Evolutionary conservation across 2,113 vertebrate genomes (phyloP).

Genomic region (Sceloporus tristichus): DNA sequence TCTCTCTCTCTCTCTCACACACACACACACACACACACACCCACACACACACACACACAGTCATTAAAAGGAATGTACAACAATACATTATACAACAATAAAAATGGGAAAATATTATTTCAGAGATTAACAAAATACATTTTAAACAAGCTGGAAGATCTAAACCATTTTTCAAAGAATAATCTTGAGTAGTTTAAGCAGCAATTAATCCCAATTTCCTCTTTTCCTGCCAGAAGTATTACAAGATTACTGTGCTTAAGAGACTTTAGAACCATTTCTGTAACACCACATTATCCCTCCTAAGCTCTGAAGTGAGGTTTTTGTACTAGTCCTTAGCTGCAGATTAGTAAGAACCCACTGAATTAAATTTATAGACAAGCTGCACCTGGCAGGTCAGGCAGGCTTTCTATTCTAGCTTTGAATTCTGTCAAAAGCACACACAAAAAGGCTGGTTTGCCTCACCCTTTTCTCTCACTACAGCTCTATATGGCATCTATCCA

Average conservation of each 20-base stretch:
- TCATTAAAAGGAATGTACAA: neutral
- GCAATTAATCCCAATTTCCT: slow-evolving; percentile 32
- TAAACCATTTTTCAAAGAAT: slow-evolving; percentile 30
- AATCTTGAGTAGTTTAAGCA: slow-evolving; percentile 28
- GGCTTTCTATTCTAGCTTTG: slow-evolving; percentile 39
- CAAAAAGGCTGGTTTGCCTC: slow-evolving; percentile 66
- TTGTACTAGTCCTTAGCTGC: slow-evolving; percentile 50
- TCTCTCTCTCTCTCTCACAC: neutral
- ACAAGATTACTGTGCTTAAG: slow-evolving; percentile 13
- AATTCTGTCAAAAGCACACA: slow-evolving; percentile 77
- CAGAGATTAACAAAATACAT: neutral
- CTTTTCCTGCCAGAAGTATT: slow-evolving; percentile 16
- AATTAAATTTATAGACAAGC: slow-evolving; percentile 67
- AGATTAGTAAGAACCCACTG: slow-evolving; percentile 60
- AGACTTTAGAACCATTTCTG: slow-evolving; percentile 27
- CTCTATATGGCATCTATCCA: slow-evolving; percentile 29
- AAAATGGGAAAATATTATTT: neutral
- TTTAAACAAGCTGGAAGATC: neutral
- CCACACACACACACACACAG: too few species aligned
- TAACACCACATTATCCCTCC: slow-evolving; percentile 48
- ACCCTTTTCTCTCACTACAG: slow-evolving; percentile 62
- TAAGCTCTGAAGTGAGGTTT: slow-evolving; percentile 62
- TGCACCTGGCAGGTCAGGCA: slow-evolving; percentile 73
- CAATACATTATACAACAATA: neutral
- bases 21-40: too few species aligned